Conservation (phyloP, 2,113 vertebrate genomes). For the Chloropsis hardwickii region DNA sequence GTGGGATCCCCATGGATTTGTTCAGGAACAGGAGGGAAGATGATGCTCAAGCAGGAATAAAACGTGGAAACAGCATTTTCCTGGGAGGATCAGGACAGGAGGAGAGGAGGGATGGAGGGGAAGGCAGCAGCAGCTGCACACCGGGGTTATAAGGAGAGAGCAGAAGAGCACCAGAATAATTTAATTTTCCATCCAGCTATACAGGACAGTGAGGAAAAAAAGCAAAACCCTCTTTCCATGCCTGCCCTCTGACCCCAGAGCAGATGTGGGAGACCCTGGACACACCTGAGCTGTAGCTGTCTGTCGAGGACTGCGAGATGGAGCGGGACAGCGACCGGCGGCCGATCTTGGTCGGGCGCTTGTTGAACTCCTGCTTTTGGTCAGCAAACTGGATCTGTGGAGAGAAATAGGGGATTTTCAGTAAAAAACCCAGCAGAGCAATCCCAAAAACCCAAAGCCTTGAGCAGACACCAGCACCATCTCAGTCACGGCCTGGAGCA, state of each 20-base stretch:
- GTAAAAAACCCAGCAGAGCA: neutral
- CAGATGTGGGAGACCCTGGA: rapidly evolving
- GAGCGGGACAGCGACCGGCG: slow-evolving; percentile 95
- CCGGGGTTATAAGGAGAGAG: rapidly evolving
- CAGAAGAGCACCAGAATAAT: neutral
- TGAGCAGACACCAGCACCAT: rapidly evolving
- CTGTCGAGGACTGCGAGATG: slow-evolving; percentile 97
- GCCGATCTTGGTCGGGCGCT: slow-evolving; percentile 94
- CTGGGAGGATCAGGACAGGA: neutral
- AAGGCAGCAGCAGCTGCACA: neutral
- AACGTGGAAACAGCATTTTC: rapidly evolving
- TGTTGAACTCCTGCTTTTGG: slow-evolving; percentile 98
- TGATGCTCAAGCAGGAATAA: rapidly evolving
- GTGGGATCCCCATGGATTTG: neutral
- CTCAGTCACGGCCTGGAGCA: rapidly evolving
- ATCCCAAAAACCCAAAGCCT: neutral
- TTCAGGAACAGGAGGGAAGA: neutral
- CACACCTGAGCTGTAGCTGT: slow-evolving; percentile 96
- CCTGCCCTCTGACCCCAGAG: rapidly evolving
- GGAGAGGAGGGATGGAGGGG: neutral
- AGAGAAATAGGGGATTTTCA: neutral
- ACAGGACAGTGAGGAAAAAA: rapidly evolving
- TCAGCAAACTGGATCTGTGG: slow-evolving; percentile 97
- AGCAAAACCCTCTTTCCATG: rapidly evolving
- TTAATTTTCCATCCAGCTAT: rapidly evolving